These are phyloP conservation scores for Psittacula derbiana DNA, from an alignment of 2,797 vertebrate genomes.

Conservation along the genomic window DNA sequence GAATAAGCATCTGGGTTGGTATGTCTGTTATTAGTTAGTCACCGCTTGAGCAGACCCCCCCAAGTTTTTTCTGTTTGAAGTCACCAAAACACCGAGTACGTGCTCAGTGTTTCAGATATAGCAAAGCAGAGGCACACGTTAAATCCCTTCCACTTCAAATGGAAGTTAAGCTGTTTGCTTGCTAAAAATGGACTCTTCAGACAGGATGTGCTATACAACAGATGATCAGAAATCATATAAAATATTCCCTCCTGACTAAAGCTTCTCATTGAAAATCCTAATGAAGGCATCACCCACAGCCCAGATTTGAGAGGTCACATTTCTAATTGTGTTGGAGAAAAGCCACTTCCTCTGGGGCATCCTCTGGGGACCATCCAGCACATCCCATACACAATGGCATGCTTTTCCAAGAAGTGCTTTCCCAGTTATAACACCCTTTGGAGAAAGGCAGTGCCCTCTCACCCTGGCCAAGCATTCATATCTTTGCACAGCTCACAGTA, in stretches of 20 bases:
- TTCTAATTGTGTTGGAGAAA: neutral
- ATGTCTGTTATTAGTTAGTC: neutral
- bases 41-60: neutral
- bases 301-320: neutral
- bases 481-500: neutral
- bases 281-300: neutral
- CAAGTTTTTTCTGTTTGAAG: neutral
- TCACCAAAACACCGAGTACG: fast-evolving
- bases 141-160: neutral
- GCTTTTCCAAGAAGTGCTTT: neutral
- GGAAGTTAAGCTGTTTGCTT: neutral
- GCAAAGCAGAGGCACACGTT: neutral
- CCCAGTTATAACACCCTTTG: neutral
- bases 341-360: neutral
- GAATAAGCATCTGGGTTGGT: neutral
- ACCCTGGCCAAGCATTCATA: neutral
- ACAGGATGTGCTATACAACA: neutral
- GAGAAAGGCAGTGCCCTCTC: neutral
- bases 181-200: neutral
- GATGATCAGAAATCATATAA: neutral
- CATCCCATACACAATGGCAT: neutral
- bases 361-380: neutral
- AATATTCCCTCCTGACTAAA: neutral
- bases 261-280: neutral
- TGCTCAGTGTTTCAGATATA: neutral